Evolutionary conservation across 2,113 vertebrate species (phyloP).

Genomic region (Tretioscincus oriximinensis): DNA sequence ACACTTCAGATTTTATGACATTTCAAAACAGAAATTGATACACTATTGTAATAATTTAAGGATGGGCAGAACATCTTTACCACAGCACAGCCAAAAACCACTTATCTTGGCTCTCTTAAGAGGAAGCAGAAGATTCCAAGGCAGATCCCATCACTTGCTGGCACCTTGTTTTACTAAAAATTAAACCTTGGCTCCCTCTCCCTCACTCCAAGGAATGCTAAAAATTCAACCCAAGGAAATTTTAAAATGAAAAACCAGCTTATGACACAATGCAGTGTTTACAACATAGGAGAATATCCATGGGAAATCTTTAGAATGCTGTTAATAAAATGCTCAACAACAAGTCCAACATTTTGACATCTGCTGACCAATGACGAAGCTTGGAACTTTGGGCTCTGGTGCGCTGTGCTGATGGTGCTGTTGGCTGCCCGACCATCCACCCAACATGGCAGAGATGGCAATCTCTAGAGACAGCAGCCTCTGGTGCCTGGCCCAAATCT

Average conservation of each 20-base stretch:
- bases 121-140: neutral
- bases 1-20: neutral
- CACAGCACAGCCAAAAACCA: neutral
- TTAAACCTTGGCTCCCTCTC: neutral
- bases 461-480: too few species aligned
- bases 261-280: neutral
- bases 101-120: neutral
- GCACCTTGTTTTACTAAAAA: neutral
- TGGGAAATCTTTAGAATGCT: neutral
- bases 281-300: neutral
- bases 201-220: neutral
- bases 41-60: neutral
- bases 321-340: too few species aligned
- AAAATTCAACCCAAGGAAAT: neutral
- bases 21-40: neutral
- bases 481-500: too few species aligned
- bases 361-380: too few species aligned
- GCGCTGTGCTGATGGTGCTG: too few species aligned
- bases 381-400: too few species aligned
- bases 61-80: neutral
- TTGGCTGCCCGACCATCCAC: too few species aligned
- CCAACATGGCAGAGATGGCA: too few species aligned
- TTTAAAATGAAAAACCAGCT: too few species aligned
- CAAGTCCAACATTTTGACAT: too few species aligned
- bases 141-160: neutral